phyloP scores from a whole-genome alignment of 2,888 invertebrate genomes.

The Drosophila limbata region DNA sequence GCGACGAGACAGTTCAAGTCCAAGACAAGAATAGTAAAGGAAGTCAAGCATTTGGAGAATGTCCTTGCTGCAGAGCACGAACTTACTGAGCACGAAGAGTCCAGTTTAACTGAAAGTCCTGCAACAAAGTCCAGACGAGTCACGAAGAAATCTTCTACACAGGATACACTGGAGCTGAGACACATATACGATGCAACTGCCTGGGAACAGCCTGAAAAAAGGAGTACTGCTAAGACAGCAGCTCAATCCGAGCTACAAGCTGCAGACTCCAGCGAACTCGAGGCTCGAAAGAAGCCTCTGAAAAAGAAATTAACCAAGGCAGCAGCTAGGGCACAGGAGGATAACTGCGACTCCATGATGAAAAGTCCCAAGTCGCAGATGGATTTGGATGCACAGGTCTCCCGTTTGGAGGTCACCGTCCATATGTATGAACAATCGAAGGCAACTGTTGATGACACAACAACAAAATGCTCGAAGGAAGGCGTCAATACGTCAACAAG shows the following conservation, averaged over 20 bases:
- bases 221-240: neutral
- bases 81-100: neutral
- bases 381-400: conserved; percentile 8
- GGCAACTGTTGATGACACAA: neutral
- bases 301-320: conserved; percentile 17
- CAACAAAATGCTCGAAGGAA: conserved; percentile 5
- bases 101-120: neutral
- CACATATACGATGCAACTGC: neutral
- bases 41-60: neutral
- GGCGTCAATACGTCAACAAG: too few species aligned
- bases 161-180: neutral
- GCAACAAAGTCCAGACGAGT: conserved; percentile 3
- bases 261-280: conserved; percentile 6
- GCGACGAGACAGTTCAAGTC: neutral
- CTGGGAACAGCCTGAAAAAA: neutral
- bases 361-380: neutral
- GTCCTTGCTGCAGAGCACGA: conserved; percentile 4
- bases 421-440: conserved; percentile 29
- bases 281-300: neutral
- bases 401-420: conserved; percentile 28
- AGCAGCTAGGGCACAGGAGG: neutral
- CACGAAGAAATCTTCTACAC: neutral
- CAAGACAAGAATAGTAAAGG: neutral
- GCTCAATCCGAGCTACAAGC: neutral
- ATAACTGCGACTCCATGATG: neutral